Evolutionary conservation across 1,140 invertebrate species (phyloP).

Genomic region (Papilio dardanus): DNA sequence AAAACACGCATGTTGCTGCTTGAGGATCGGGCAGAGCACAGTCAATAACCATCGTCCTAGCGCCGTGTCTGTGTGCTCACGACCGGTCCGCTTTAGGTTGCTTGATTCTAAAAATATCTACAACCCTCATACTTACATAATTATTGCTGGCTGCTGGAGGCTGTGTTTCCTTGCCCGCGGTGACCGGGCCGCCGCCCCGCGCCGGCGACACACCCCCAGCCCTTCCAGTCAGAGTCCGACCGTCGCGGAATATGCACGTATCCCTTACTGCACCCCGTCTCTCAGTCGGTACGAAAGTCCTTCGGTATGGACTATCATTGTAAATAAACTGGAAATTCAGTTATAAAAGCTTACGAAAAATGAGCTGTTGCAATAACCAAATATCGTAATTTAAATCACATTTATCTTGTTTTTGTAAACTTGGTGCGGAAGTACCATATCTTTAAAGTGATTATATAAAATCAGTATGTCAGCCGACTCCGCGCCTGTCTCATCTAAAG

Average conservation of each 20-base stretch:
- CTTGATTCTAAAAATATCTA: constrained; percentile 73
- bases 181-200: constrained; percentile 40
- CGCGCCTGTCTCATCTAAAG: not conserved
- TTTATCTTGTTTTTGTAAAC: constrained; percentile 1
- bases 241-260: constrained; percentile 42
- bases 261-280: not conserved
- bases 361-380: not conserved
- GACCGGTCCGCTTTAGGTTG: constrained; percentile 33
- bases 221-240: constrained; percentile 45
- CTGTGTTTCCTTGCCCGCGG: constrained; percentile 63
- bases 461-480: not conserved
- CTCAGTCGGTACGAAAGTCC: not conserved
- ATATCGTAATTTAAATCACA: not conserved
- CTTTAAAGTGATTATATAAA: not conserved
- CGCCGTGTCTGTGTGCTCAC: not conserved
- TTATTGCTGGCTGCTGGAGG: constrained; percentile 65
- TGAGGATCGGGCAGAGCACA: not conserved
- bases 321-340: not conserved
- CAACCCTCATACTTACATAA: constrained; percentile 75
- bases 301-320: not conserved
- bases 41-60: not conserved
- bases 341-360: not conserved
- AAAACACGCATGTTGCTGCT: not conserved
- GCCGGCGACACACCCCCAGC: constrained; percentile 39
- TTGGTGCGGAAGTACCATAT: not conserved